Evolutionary conservation across 2,888 invertebrate genomes (phyloP).

Genomic region (Amblyjoppa fuscipennis): DNA sequence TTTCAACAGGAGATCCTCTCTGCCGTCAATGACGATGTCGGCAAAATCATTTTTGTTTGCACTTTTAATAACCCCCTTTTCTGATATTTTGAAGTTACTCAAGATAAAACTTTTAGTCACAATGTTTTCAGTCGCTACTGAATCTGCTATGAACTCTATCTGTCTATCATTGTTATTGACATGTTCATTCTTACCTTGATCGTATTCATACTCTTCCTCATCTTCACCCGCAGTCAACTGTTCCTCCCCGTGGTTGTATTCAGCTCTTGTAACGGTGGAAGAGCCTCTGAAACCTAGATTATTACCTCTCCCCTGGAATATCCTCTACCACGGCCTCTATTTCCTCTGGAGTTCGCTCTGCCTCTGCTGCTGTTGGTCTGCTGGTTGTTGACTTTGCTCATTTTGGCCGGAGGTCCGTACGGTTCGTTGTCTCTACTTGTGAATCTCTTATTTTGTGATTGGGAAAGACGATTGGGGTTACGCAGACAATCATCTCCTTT

Average conservation of each 20-base stretch:
- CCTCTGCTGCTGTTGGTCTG: no score
- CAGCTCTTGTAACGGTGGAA: no score
- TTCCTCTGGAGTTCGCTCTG: no score
- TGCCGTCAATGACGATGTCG: constrained; percentile 67
- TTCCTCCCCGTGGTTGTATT: no score
- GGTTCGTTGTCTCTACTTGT: no score
- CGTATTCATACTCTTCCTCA: constrained; percentile 30
- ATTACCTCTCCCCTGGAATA: no score
- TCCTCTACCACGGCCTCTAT: no score
- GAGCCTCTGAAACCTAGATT: no score
- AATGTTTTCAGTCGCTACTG: constrained; percentile 66
- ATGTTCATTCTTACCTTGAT: constrained; percentile 43
- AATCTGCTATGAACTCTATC: constrained; percentile 63
- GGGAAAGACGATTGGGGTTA: background rate
- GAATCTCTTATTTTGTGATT: no score
- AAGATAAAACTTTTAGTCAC: constrained; percentile 60
- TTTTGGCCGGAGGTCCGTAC: no score
- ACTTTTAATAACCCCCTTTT: constrained; percentile 61
- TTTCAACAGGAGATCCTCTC: constrained; percentile 66
- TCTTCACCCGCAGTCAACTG: constrained; percentile 22
- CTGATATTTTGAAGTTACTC: constrained; percentile 27
- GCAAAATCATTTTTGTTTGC: constrained; percentile 69
- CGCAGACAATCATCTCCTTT: constrained; percentile 43
- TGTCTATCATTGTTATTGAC: constrained; percentile 38
- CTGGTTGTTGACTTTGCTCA: no score